These are phyloP conservation scores for Sylvilagus bachmani DNA, from an alignment of 2,113 vertebrate species.

Conservation along the genomic window DNA sequence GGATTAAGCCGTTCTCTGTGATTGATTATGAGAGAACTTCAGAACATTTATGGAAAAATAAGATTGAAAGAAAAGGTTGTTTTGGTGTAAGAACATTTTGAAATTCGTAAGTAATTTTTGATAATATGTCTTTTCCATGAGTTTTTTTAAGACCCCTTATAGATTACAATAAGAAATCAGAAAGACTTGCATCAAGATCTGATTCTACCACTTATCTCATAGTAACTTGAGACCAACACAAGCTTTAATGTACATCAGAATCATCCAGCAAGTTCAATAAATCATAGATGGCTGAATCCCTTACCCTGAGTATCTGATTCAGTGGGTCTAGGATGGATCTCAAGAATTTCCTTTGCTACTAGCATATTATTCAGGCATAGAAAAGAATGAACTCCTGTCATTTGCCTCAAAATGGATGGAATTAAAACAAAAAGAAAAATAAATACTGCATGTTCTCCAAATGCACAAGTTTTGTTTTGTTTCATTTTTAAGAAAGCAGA, in stretches of 20 bases:
- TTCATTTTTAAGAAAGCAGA: no score
- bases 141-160: background rate
- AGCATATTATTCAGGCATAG: background rate
- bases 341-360: background rate
- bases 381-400: no score
- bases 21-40: no score
- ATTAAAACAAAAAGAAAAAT: no score
- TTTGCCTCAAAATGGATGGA: no score
- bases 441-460: no score
- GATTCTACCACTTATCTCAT: background rate
- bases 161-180: background rate
- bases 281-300: background rate
- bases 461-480: no score
- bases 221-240: background rate
- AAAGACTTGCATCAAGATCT: background rate
- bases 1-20: constrained; percentile 6
- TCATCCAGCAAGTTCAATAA: background rate
- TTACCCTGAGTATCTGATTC: background rate
- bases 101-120: no score
- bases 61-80: no score
- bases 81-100: no score
- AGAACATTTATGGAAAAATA: no score
- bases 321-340: background rate
- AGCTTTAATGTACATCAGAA: background rate
- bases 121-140: no score